Base-by-base conservation (phyloP, 2,113 vertebrate genomes). In the Balaenoptera acutorostrata region DNA sequence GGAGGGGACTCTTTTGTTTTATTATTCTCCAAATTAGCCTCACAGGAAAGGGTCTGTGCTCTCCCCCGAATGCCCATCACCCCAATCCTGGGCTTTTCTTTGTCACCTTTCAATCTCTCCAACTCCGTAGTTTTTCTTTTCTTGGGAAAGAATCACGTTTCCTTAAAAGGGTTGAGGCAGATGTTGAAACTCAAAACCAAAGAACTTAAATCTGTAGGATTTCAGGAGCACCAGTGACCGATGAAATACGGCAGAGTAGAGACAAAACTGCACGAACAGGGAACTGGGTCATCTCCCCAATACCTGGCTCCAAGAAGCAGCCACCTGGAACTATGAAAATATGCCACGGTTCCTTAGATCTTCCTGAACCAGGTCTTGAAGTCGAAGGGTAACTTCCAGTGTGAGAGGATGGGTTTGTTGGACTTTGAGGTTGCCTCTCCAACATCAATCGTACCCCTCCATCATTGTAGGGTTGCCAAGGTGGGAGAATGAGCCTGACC, bases 1-100 rank as follows among this genome's bases (percentile, higher is more conserved):
- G 92, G 93, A 96, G 55, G 90, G 91, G 92, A 74, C 75, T 77
- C 97, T 83, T 80, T 97, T 97, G 63, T 75, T 98, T 98, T 96
- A 90, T 88, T 96, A 80, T 94, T 88, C 97, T 97, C 96, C 96
- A 90, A 91, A 96, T 98, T 96, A 98, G 97, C 96, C 96, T 98
- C 87, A 66, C 84, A 93, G 74, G 78, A 93, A 90, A 97, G 92
- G 71, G 92, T 75, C 36, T 13, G 10, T 18, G 44, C 96, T 39
- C 41, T 49, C 97, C 81, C 46, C 23, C 8, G 0, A 52, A 9
- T 49, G 88, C 63, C 93, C 92, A 83, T 93, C 75, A 57, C 61
- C 55, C 21, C 44, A 57, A 0, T 11, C 52, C 71, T 95, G 44
- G 84, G 55, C 59, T 93, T 97, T 87, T 44, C 72, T 77, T 20